Percentiles rank a stretch among this genome's conserved stretches.
phyloP scores from a whole-genome alignment of 2,888 invertebrate genomes.

The Ryuthela nishihirai region DNA sequence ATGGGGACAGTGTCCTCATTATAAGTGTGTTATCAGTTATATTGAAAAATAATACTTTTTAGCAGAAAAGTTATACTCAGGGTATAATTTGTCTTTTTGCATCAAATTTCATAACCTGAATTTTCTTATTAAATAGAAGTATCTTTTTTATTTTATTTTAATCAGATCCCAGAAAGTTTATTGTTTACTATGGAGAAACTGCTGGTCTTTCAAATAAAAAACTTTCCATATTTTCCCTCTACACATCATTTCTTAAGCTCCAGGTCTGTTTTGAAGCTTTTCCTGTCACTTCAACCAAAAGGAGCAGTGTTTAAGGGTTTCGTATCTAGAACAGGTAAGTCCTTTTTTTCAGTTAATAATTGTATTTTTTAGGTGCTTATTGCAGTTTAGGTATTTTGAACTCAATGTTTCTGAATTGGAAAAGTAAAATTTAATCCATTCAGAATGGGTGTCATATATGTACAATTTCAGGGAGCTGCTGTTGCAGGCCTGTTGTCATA shows the following conservation, averaged over 20 bases:
- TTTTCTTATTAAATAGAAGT: background rate
- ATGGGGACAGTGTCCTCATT: too few species aligned
- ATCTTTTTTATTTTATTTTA: background rate
- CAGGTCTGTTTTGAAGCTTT: conserved; percentile 15
- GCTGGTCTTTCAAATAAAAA: conserved; percentile 21
- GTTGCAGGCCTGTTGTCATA: too few species aligned
- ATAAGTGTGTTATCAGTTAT: too few species aligned
- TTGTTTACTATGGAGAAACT: conserved; percentile 18
- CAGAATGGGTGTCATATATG: too few species aligned
- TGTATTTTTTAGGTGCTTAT: too few species aligned
- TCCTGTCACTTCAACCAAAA: conserved; percentile 29
- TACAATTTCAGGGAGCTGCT: too few species aligned
- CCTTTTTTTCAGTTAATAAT: background rate
- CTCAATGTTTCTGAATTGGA: too few species aligned
- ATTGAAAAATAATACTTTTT: too few species aligned
- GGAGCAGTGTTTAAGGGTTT: conserved; percentile 22
- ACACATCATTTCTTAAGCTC: conserved; percentile 17
- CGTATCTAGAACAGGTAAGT: conserved; percentile 27
- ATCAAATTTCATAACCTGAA: background rate
- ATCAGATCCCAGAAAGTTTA: conserved; percentile 14
- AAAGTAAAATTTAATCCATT: too few species aligned
- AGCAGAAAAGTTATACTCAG: too few species aligned
- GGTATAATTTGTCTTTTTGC: too few species aligned
- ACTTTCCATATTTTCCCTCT: conserved; percentile 26
- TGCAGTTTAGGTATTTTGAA: too few species aligned